These are phyloP conservation scores for Elegia similella DNA, from an alignment of 2,888 invertebrate genomes.

Conservation along the genomic window DNA sequence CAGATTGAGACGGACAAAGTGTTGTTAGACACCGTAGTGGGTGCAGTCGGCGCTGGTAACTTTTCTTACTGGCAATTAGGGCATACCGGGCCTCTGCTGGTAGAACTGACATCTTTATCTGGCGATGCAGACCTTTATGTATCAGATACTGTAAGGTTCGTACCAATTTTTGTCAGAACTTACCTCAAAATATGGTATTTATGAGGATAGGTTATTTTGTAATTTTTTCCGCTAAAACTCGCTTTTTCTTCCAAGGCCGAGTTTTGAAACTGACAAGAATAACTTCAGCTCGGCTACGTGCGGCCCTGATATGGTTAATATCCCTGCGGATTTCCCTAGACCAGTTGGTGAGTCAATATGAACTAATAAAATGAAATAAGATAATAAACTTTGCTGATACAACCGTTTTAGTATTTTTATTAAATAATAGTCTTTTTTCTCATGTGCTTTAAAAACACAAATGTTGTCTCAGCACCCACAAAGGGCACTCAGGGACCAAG, in stretches of 20 bases:
- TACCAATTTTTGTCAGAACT: conserved; percentile 4
- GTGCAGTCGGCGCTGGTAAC: conserved; percentile 65
- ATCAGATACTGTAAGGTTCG: conserved; percentile 61
- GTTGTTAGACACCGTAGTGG: conserved; percentile 61
- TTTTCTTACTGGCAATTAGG: conserved; percentile 74
- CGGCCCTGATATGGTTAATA: conserved; percentile 54
- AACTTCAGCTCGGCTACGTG: conserved; percentile 71
- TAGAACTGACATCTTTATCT: conserved; percentile 59
- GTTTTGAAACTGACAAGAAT: conserved; percentile 61
- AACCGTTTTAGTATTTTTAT: too few relatives aligned
- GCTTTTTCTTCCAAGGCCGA: conserved; percentile 47
- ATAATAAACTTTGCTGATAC: too few relatives aligned
- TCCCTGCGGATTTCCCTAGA: conserved; percentile 62
- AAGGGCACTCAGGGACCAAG: too few relatives aligned
- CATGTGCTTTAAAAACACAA: too few relatives aligned
- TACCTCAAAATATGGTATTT: neutral
- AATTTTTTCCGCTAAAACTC: neutral
- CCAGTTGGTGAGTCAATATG: conserved; percentile 54
- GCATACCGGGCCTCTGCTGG: conserved; percentile 56
- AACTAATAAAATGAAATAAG: too few relatives aligned
- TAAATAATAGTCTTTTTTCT: too few relatives aligned
- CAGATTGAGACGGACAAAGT: conserved; percentile 54
- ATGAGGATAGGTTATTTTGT: neutral
- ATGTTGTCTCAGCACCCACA: too few relatives aligned
- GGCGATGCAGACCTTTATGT: conserved; percentile 74